phyloP scores from a whole-genome alignment of 2,888 invertebrate genomes.

The Corbicula japonica region DNA sequence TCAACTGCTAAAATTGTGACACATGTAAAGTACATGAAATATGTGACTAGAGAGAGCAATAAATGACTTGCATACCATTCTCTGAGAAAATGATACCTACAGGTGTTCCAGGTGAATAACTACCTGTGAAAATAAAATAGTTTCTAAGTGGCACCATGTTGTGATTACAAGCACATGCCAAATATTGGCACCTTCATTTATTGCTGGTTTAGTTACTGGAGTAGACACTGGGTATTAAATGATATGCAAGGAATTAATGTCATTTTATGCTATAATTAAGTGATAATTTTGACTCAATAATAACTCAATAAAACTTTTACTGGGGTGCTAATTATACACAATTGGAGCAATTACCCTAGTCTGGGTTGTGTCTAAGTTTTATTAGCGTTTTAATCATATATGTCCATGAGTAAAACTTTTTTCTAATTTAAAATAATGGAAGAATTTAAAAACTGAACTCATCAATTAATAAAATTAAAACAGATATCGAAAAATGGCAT shows the following conservation, averaged over 20 bases:
- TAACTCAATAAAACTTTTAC: slow-evolving; percentile 3
- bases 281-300: slow-evolving; percentile 9
- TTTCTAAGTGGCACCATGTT: neutral
- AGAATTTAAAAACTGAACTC: too few species aligned
- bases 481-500: too few species aligned
- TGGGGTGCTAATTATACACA: slow-evolving; percentile 2
- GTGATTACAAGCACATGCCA: slow-evolving; percentile 36
- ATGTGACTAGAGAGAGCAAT: neutral
- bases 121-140: neutral
- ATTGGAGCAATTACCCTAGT: slow-evolving; percentile 12
- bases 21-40: neutral
- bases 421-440: too few species aligned
- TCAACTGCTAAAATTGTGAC: slow-evolving; percentile 1
- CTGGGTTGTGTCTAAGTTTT: slow-evolving; percentile 3
- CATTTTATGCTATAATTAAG: slow-evolving; percentile 19
- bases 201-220: slow-evolving; percentile 4
- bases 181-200: slow-evolving; percentile 15
- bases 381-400: too few species aligned
- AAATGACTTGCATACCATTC: slow-evolving; percentile 9
- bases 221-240: slow-evolving; percentile 14
- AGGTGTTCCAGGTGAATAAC: slow-evolving; percentile 8
- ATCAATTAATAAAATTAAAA: too few species aligned
- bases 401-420: too few species aligned
- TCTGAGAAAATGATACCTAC: neutral
- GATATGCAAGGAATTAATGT: slow-evolving; percentile 25